Base-by-base conservation (phyloP, 2,113 vertebrate species). In the Ammodytes marinus region DNA sequence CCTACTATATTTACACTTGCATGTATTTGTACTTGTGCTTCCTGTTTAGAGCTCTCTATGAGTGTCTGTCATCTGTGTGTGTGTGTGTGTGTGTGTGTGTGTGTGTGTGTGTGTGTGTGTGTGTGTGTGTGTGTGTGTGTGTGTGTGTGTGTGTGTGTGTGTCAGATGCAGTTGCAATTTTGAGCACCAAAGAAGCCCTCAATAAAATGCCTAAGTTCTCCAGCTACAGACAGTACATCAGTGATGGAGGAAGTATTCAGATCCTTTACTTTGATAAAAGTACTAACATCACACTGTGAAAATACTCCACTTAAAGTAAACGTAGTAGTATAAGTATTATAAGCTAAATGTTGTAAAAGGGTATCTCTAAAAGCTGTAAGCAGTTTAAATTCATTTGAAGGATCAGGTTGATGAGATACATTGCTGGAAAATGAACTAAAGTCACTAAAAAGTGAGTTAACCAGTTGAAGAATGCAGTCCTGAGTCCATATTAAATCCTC, bases 1-100 rank as follows among this genome's bases (percentile, higher is more conserved):
- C n/a, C 47, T n/a, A 39, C 5, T 0, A 3, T 58, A 8, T 63
- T 65, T 2, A 52, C 67, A 73, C 65, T 5, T 46, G 9, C 6
- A 6, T 6, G 45, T 0, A 17, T 17, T 60, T 53, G 43, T 39
- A 39, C 47, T 85, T 88, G 43, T 39, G 43, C 47, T 85, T 88
- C 79, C 80, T 83, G 86, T 74, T 69, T 2, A 59, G n/a, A 59
- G 8, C 27, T 71, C 4, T n/a, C 37, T 8, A 39, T 15, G 27
- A 5, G 27, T 10, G 5, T 43, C 35, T 37, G 19, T 9, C n/a
- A 49, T 8, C 42, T 46, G 47, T 57, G 39, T 11, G 52, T 42
- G 4, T 52, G 39, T 63, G 47, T n/a, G 42, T 43, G 37, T 57
- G 13, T 69, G 64, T 40, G 27, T n/a, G 17, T 47, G 64, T 61